Conservation (phyloP, 2,113 vertebrate species). For the Mus pahari region DNA sequence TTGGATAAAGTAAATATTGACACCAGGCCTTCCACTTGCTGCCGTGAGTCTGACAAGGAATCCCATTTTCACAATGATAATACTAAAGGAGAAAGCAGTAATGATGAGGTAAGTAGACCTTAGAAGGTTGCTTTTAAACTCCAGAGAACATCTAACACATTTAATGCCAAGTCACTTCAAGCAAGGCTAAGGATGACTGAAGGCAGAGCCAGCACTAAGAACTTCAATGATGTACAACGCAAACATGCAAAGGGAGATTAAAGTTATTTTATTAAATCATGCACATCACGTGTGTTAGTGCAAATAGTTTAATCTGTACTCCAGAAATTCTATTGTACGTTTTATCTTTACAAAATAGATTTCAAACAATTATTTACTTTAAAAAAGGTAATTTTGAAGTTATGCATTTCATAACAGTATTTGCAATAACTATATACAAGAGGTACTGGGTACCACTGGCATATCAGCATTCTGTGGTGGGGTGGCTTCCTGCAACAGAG, state of each 20-base stretch:
- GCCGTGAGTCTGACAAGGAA: slow-evolving; percentile 59
- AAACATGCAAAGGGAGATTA: slow-evolving; percentile 90
- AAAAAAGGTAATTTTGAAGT: slow-evolving; percentile 93
- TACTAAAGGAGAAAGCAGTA: slow-evolving; percentile 1
- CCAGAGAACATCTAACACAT: slow-evolving; percentile 41
- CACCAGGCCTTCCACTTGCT: slow-evolving; percentile 60
- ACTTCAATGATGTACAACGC: slow-evolving; percentile 88
- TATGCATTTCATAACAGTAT: slow-evolving; percentile 93
- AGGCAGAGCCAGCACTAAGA: slow-evolving; percentile 57
- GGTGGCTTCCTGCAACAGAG: slow-evolving; percentile 89
- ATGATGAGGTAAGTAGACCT: slow-evolving; percentile 63
- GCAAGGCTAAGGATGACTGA: slow-evolving; percentile 42
- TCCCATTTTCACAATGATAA: slow-evolving; percentile 59
- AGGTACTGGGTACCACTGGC: slow-evolving; percentile 92
- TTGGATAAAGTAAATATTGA: slow-evolving; percentile 75
- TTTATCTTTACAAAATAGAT: slow-evolving; percentile 97
- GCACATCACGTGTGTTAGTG: slow-evolving; percentile 96
- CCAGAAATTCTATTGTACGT: slow-evolving; percentile 93
- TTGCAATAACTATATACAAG: slow-evolving; percentile 94
- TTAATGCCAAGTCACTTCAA: slow-evolving; percentile 62
- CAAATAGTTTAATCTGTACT: slow-evolving; percentile 95
- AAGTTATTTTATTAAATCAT: slow-evolving; percentile 97
- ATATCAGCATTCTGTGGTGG: slow-evolving; percentile 88
- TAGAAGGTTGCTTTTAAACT: slow-evolving; percentile 64
- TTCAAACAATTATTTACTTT: slow-evolving; percentile 95